These are phyloP conservation scores for Lepidochrysops patricia DNA, from an alignment of 2,888 invertebrate species.

Conservation along the genomic window DNA sequence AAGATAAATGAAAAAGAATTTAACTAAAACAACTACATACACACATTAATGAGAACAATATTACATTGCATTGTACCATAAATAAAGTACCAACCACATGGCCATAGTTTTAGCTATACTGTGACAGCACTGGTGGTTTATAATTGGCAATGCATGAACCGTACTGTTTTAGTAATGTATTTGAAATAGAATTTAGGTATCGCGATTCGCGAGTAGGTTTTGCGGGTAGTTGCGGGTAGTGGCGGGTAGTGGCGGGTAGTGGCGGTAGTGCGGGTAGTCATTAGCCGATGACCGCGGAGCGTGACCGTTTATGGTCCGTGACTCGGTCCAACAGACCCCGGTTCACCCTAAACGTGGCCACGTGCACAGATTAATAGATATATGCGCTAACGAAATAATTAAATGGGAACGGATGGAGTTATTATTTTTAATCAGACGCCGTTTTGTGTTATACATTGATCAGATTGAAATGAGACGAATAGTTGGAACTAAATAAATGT, in stretches of 20 bases:
- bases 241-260: constrained; percentile 22
- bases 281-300: constrained; percentile 55
- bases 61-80: not conserved
- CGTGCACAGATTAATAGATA: constrained; percentile 66
- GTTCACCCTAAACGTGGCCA: constrained; percentile 63
- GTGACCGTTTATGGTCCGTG: constrained; percentile 69
- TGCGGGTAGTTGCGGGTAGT: constrained; percentile 30
- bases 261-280: constrained; percentile 35
- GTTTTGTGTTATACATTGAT: not conserved
- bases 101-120: not conserved
- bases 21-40: not conserved
- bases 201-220: not conserved
- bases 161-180: constrained; percentile 3
- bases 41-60: not conserved
- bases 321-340: constrained; percentile 48
- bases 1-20: too few relatives aligned
- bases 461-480: not conserved
- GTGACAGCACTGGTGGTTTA: not conserved
- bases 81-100: not conserved
- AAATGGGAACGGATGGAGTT: not conserved
- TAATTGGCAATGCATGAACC: not conserved
- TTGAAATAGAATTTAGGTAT: constrained; percentile 10
- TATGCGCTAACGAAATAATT: constrained; percentile 35
- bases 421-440: constrained; percentile 2
- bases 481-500: too few relatives aligned